Base-by-base conservation (phyloP, 1,140 invertebrate genomes). In the Heliothis subflexa region DNA sequence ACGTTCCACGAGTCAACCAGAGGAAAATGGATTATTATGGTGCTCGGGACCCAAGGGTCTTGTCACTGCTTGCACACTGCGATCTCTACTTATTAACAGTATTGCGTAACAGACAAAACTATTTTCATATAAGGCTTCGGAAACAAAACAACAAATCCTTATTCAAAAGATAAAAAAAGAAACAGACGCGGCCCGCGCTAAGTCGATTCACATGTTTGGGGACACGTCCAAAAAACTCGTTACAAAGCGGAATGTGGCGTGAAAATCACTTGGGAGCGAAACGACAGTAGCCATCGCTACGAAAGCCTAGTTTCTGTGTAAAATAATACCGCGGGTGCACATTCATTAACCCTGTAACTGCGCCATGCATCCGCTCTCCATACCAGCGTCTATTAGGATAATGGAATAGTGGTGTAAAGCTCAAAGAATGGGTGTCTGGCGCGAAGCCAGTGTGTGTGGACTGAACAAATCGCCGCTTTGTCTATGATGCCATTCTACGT, bases 341-440 rank as follows among this genome's bases (percentile, higher is more conserved):
- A 84, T 81, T 84, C 81, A 85, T 84, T 83, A 87, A 82, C 81
- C 81, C 78, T 82, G 72, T 80, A 81, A 86, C 77, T 80, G 70
- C 79, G 62, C 33, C 71, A 78, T 80, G 70, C 77, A 82, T 85
- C 81, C 81, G 82, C 73, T 59, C 50, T 83, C 78, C 79, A 82
- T 81, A 86, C 81, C 81, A 78, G 82, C 81, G 73, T 82, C 79
- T 87, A 86, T 86, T 86, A 86, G 81, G 80, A 86, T 87, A 87
- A 87, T 87, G 83, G 84, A 87, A 86, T 87, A 86, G 75, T 84
- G 83, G 82, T 84, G 87, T 88, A 82, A 84, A 83, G 84, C 84
- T 78, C 83, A 85, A 87, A 85, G 85, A 88, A 86, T 85, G 83
- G 83, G 66, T 77, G 81, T 83, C 87, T 88, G 87, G 87, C 87